phyloP scores from a whole-genome alignment of 2,888 invertebrate species.

The Cylindroiulus punctatus region DNA sequence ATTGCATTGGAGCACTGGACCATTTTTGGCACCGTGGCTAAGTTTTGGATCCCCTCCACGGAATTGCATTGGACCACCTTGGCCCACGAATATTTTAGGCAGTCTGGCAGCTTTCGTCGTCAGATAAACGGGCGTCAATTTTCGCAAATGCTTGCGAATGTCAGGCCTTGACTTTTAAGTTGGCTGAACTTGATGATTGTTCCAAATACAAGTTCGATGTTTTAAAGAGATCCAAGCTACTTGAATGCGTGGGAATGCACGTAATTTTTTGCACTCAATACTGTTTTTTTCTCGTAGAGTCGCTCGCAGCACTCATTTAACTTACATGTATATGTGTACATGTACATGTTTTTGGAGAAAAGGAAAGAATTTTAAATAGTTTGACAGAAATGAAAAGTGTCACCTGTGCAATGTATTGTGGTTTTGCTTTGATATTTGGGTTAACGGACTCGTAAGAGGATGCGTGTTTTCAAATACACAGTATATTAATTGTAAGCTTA shows the following conservation, averaged over 20 bases:
- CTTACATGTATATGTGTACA: neutral
- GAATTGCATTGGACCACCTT: neutral
- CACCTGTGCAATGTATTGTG: no score
- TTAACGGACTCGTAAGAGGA: no score
- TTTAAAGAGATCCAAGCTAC: neutral
- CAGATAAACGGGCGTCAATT: neutral
- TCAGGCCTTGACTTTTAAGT: constrained; percentile 10
- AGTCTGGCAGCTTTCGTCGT: neutral
- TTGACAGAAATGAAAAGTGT: no score
- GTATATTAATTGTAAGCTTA: no score
- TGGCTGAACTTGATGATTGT: constrained; percentile 30
- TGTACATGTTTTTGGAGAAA: neutral
- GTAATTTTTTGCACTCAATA: no score
- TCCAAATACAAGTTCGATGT: neutral
- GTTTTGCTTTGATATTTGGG: no score
- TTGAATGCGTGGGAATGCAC: neutral
- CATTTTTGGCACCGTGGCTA: neutral
- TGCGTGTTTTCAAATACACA: no score
- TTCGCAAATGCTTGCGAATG: neutral
- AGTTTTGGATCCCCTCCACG: neutral
- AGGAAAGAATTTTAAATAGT: no score
- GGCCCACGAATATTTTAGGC: neutral
- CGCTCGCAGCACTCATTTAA: neutral
- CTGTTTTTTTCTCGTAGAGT: no score
- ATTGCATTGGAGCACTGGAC: neutral